Evolutionary conservation across 1,140 invertebrate genomes (phyloP).

Genomic region (Brachionus angularis): DNA sequence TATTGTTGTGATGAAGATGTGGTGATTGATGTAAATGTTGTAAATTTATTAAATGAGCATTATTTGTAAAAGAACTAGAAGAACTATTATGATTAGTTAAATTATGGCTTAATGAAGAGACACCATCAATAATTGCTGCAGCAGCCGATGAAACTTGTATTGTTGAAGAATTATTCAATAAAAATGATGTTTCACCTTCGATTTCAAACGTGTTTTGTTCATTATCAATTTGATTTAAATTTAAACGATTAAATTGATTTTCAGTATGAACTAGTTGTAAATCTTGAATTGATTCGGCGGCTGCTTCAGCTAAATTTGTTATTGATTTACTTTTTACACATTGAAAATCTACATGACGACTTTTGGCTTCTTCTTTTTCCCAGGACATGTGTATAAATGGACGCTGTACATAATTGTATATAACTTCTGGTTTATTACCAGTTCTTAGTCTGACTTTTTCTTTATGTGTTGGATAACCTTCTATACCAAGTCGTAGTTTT

Average conservation of each 20-base stretch:
- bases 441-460: constrained; percentile 80
- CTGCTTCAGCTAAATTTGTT: constrained; percentile 54
- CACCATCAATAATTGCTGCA: constrained; percentile 39
- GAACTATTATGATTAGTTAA: too few relatives aligned
- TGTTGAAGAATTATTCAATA: constrained; percentile 28
- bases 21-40: too few relatives aligned
- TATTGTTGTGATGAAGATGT: too few relatives aligned
- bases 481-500: constrained; percentile 97
- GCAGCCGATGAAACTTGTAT: constrained; percentile 14
- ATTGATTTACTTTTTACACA: constrained; percentile 59
- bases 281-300: constrained; percentile 41
- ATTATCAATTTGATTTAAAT: constrained; percentile 31
- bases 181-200: constrained; percentile 13
- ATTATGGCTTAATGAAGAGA: constrained; percentile 15
- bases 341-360: constrained; percentile 94
- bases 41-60: too few relatives aligned
- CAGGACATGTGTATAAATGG: constrained; percentile 99
- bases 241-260: constrained; percentile 5
- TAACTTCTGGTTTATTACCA: constrained; percentile 72
- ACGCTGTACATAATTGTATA: constrained; percentile 99
- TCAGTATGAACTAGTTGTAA: constrained; percentile 33
- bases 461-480: constrained; percentile 97
- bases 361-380: constrained; percentile 88
- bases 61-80: too few relatives aligned
- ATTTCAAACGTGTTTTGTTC: constrained; percentile 11